Percentiles rank a stretch among this genome's conserved stretches.
These are phyloP conservation scores for Porphyrio hochstetteri DNA, from an alignment of 2,113 vertebrate species.

Conservation along the genomic window DNA sequence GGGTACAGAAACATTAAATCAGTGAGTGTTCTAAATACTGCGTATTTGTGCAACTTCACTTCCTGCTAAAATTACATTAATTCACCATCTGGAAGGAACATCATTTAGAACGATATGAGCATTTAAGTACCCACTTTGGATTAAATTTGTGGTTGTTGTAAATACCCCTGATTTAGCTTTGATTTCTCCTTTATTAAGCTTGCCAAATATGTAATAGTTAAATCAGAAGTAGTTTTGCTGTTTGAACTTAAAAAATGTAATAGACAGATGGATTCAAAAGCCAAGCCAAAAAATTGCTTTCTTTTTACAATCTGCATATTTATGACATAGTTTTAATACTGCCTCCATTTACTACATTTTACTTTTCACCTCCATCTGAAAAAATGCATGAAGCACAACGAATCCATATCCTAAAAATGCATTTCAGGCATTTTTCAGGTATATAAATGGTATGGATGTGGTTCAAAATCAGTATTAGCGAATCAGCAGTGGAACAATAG, in stretches of 20 bases:
- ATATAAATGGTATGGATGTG: background rate
- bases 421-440: conserved; percentile 46
- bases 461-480: conserved; percentile 17
- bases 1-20: conserved; percentile 75
- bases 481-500: background rate
- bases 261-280: conserved; percentile 44
- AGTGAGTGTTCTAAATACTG: conserved; percentile 72
- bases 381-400: background rate
- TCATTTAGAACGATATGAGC: conserved; percentile 77
- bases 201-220: conserved; percentile 75
- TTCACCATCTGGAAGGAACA: conserved; percentile 83
- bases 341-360: background rate
- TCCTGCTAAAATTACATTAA: conserved; percentile 84
- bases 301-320: conserved; percentile 50
- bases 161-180: conserved; percentile 83
- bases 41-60: conserved; percentile 80
- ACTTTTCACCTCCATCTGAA: conserved; percentile 40
- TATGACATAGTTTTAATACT: conserved; percentile 39
- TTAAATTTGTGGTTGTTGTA: conserved; percentile 81
- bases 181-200: conserved; percentile 77
- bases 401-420: background rate
- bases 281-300: conserved; percentile 16
- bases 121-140: conserved; percentile 81
- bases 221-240: conserved; percentile 73
- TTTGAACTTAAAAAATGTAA: conserved; percentile 67